Evolutionary conservation across 2,797 vertebrate species (phyloP), one percentile per base, ranked within the genome.

Genomic region (Fundulus diaphanus): DNA sequence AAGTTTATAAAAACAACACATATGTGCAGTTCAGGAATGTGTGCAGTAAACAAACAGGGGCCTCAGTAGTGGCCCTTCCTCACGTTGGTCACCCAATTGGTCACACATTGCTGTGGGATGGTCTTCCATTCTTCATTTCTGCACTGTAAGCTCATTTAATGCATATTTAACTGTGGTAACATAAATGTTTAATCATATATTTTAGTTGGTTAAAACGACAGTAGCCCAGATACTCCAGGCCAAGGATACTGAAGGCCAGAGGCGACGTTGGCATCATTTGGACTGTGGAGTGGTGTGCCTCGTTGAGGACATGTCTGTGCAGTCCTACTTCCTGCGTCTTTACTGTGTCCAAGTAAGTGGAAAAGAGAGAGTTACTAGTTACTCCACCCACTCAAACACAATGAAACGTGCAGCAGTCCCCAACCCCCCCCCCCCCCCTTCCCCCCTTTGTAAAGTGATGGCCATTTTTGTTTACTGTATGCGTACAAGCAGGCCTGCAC

Each of bases 191-290:
- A 2, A 27, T 72, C 11, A 12, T 88, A 29, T 70, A 9, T 87
- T 82, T 77, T 78, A 92, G 91, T 71, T 90, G 27, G 61, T 89
- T 13, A 89, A 84, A 82, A 73, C 68, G 16, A 87, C 91, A 59
- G 87, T 90, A 63, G 87, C 84, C 1, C 86, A 89, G 79, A 68
- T 90, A 42, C 82, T 91, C 1, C 37, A 80, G 48, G 73, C 87
- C 49, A 65, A 40, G 68, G 49, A 70, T 4, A 46, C 31, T 2
- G 31, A 48, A 46, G 40, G 56, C 12, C 71, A 68, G 20, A 35
- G 40, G 20, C 74, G 57, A 11, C 51, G 75, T 61, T 89, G 87
- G 89, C 59, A 33, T 1, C 49, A 11, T 74, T 49, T 72, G 40
- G 61, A 57, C 27, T 88, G 87, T 46, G 89, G 86, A 0, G 82